A percentile compares a stretch with the other conserved stretches of the same genome.
Evolutionary conservation across 2,888 invertebrate species (phyloP).

Genomic region (Hartigia nigra): DNA sequence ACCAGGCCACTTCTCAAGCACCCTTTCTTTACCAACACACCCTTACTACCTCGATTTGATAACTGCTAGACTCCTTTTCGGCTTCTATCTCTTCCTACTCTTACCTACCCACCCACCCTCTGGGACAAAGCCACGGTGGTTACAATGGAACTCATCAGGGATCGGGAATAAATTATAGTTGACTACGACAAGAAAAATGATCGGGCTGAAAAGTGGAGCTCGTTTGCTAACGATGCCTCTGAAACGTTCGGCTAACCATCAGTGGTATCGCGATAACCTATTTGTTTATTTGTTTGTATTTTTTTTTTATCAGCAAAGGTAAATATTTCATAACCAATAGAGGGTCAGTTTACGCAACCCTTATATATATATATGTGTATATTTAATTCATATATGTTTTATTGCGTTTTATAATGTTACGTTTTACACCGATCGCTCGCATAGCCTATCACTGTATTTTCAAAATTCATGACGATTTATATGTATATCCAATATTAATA

Average conservation of each 20-base stretch:
- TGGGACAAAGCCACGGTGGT: slow-evolving; percentile 35
- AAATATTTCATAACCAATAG: background rate
- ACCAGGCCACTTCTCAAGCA: background rate
- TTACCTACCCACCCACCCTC: slow-evolving; percentile 9
- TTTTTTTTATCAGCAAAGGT: background rate
- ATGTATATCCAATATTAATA: background rate
- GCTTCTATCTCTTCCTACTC: background rate
- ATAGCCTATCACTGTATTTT: background rate
- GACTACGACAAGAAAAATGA: slow-evolving; percentile 51
- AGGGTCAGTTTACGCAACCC: background rate
- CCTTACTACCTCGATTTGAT: background rate
- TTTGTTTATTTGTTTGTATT: background rate
- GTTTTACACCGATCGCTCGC: background rate
- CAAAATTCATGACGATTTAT: background rate
- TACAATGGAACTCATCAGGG: slow-evolving; percentile 59
- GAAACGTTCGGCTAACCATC: background rate
- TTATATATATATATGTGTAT: background rate
- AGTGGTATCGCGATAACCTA: background rate
- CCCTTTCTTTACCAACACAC: background rate
- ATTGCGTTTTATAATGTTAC: background rate
- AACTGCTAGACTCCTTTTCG: background rate
- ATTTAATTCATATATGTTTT: background rate
- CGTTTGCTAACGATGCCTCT: background rate
- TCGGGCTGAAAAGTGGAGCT: slow-evolving; percentile 18
- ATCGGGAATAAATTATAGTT: slow-evolving; percentile 59